Base-by-base conservation (phyloP, 2,113 vertebrate genomes). In the Pseudorasbora parva region DNA sequence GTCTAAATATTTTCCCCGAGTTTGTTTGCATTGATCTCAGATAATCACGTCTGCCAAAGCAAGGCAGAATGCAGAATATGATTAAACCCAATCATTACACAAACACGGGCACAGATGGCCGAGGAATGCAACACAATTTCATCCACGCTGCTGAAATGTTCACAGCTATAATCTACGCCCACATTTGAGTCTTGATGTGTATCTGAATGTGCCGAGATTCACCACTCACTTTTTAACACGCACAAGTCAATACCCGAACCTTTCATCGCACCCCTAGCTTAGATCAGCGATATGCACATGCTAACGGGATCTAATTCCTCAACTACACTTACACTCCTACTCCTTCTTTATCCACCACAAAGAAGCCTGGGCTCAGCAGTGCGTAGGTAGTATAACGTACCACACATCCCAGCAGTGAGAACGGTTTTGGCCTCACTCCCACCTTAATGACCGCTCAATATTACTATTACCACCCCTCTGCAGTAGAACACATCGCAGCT, bases 71-170 rank as follows among this genome's bases (percentile, higher is more conserved):
- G n/a, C 43, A 68, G 17, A 76, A 25, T 56, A 54, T 64, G 64
- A 78, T 68, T 66, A 73, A 84, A 72, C 7, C 14, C 37, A 59
- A 82, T 56, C 66, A 62, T 66, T 82, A 47, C 51, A 57, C 54
- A 87, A 82, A 78, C 73, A 72, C 30, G 54, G 68, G 17, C 30
- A 75, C 79, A 87, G 64, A 84, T 84, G 86, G 82, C 59, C 3
- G 78, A 81, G 62, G 45, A 69, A 54, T 27, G 62, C 47, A 33
- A 8, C 62, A 81, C 23, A 37, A 71, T 43, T 68, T 47, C 76
- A 74, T 30, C 72, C 71, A 68, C 37, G 81, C 27, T 7, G 33
- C 51, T 47, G 54, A 73, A 78, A 66, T 25, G 3, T 75, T 77
- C 51, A 49, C 41, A 47, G 71, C 81, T 33, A 75, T 21, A 47